Conservation (phyloP, 2,113 vertebrate genomes). For the Amblyopsis rosae region DNA sequence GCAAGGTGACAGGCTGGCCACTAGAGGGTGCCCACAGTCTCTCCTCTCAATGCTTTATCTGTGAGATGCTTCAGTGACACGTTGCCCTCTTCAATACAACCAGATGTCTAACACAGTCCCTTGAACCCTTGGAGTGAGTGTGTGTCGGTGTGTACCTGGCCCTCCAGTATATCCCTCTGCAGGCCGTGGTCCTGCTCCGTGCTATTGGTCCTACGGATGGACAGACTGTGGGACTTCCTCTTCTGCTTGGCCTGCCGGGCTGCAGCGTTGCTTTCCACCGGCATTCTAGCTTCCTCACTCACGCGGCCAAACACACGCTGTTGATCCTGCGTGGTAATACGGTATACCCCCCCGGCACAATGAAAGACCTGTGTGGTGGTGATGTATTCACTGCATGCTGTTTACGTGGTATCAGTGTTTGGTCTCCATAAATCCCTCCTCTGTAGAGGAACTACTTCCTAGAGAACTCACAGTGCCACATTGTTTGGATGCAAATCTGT, state of each 20-base stretch:
- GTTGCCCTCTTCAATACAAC: neutral
- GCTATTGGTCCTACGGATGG: slow-evolving; percentile 92
- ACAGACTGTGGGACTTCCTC: slow-evolving; percentile 92
- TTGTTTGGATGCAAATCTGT: too few relatives aligned
- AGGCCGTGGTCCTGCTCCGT: slow-evolving; percentile 89
- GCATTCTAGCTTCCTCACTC: slow-evolving; percentile 82
- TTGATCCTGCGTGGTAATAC: too few relatives aligned
- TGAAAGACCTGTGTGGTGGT: too few relatives aligned
- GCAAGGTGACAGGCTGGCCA: neutral
- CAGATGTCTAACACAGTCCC: neutral
- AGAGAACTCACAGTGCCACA: too few relatives aligned
- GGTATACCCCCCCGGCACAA: too few relatives aligned
- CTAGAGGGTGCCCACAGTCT: too few relatives aligned
- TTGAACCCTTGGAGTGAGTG: neutral
- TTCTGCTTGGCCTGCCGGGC: slow-evolving; percentile 93
- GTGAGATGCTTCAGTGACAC: neutral
- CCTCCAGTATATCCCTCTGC: slow-evolving; percentile 90
- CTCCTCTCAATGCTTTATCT: too few relatives aligned
- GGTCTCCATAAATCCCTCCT: too few relatives aligned
- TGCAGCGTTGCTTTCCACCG: slow-evolving; percentile 88
- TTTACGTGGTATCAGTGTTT: too few relatives aligned
- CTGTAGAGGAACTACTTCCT: too few relatives aligned
- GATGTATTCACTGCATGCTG: too few relatives aligned
- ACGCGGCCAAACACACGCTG: too few relatives aligned
- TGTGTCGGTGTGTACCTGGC: slow-evolving; percentile 77